Percentiles rank a stretch among this genome's conserved stretches.
Evolutionary conservation across 1,140 invertebrate genomes (phyloP).

Genomic region (Drosophila obscura): DNA sequence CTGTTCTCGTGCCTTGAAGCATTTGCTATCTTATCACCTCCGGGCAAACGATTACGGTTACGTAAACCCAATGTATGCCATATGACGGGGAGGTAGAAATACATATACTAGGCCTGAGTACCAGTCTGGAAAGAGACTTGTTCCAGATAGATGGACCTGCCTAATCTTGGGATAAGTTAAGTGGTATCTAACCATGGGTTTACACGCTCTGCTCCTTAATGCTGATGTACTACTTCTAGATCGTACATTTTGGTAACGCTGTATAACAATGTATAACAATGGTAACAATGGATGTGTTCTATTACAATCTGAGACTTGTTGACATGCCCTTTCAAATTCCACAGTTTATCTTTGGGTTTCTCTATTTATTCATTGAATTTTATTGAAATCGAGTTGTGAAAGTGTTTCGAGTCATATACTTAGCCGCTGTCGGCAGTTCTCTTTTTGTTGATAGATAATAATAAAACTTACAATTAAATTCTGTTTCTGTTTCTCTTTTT

Average conservation of each 20-base stretch:
- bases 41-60: slow-evolving; percentile 34
- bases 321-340: neutral
- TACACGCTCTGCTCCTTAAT: no score
- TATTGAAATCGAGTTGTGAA: slow-evolving; percentile 72
- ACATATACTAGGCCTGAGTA: slow-evolving; percentile 20
- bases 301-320: neutral
- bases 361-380: slow-evolving; percentile 48
- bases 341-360: neutral
- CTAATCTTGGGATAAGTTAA: no score
- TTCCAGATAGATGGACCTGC: no score
- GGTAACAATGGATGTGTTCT: neutral
- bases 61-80: slow-evolving; percentile 29
- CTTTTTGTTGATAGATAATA: slow-evolving; percentile 26
- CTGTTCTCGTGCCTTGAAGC: slow-evolving; percentile 15
- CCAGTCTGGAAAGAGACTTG: neutral
- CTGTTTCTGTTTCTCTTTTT: slow-evolving; percentile 4
- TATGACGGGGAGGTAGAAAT: slow-evolving; percentile 1
- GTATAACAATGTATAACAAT: no score
- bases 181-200: no score
- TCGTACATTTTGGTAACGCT: neutral
- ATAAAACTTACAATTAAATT: slow-evolving; percentile 61
- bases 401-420: slow-evolving; percentile 36
- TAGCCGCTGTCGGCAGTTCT: slow-evolving; percentile 17
- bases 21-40: slow-evolving; percentile 56
- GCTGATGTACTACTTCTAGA: neutral